These are phyloP conservation scores for Drosophila melanogaster DNA, from an alignment of 1,140 invertebrate species.

Conservation along the genomic window DNA sequence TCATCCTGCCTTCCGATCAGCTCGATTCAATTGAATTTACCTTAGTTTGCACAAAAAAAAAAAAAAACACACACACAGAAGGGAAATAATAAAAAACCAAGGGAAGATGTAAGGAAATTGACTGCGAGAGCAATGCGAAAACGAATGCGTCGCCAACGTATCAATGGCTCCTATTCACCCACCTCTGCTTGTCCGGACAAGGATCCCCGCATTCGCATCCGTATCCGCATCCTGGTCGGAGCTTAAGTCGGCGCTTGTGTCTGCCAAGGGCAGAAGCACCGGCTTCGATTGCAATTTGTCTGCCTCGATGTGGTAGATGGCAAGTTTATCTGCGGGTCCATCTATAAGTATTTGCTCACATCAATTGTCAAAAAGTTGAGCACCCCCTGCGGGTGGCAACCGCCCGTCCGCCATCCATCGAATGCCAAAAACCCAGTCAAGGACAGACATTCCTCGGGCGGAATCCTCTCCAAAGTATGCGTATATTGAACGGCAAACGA, in stretches of 20 bases:
- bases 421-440: background rate
- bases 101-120: conserved; percentile 62
- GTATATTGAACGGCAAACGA: conserved; percentile 53
- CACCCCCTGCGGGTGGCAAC: background rate
- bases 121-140: conserved; percentile 48
- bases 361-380: conserved; percentile 77
- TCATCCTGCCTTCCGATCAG: conserved; percentile 12
- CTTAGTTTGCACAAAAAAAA: conserved; percentile 58
- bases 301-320: conserved; percentile 37
- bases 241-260: conserved; percentile 24
- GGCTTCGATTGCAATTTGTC: conserved; percentile 70
- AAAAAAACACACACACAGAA: background rate
- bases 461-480: conserved; percentile 23
- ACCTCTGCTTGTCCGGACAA: background rate
- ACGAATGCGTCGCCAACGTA: conserved; percentile 32
- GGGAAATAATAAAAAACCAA: conserved; percentile 36
- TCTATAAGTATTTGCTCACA: conserved; percentile 75
- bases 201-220: conserved; percentile 8
- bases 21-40: conserved; percentile 76
- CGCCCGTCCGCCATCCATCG: no score
- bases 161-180: conserved; percentile 38
- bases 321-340: conserved; percentile 52
- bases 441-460: conserved; percentile 17
- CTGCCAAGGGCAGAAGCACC: conserved; percentile 25
- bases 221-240: conserved; percentile 4